Evolutionary conservation across 2,113 vertebrate species (phyloP).

Genomic region (Oostethus manadensis): DNA sequence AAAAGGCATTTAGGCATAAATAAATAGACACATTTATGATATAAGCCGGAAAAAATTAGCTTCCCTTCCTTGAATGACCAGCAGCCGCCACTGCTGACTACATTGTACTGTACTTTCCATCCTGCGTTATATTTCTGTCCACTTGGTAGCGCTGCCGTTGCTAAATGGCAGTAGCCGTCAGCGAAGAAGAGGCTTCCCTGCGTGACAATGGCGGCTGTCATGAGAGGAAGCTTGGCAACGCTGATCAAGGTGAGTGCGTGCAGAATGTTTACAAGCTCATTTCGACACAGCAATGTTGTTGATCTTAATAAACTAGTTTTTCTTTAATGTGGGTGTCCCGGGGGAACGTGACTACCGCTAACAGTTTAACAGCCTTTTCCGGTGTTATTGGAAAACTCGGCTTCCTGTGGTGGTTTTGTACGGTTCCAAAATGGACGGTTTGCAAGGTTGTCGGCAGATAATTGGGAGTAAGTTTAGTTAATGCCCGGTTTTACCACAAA

Average conservation of each 20-base stretch:
- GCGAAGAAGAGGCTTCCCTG: not conserved
- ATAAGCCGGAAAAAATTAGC: no score
- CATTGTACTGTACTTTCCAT: no score
- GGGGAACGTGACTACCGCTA: no score
- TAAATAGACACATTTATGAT: no score
- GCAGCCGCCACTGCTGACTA: no score
- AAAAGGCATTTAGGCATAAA: no score
- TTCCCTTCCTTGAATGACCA: no score
- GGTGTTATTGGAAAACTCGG: not conserved
- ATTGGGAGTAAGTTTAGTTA: not conserved
- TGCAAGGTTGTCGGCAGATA: not conserved
- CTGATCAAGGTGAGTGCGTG: constrained; percentile 70
- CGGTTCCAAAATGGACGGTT: not conserved
- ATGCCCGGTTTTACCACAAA: not conserved
- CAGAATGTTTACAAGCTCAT: not conserved
- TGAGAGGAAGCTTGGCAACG: constrained; percentile 63
- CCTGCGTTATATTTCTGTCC: not conserved
- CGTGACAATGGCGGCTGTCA: constrained; percentile 63
- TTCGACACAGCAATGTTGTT: not conserved
- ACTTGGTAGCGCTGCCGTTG: not conserved
- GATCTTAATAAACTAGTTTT: no score
- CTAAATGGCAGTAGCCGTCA: no score
- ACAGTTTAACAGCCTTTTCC: not conserved
- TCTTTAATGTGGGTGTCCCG: not conserved
- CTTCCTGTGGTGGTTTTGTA: not conserved